These are phyloP conservation scores for Lytechinus variegatus DNA, from an alignment of 35 echinoderm and acorn worm species.

Conservation along the genomic window DNA sequence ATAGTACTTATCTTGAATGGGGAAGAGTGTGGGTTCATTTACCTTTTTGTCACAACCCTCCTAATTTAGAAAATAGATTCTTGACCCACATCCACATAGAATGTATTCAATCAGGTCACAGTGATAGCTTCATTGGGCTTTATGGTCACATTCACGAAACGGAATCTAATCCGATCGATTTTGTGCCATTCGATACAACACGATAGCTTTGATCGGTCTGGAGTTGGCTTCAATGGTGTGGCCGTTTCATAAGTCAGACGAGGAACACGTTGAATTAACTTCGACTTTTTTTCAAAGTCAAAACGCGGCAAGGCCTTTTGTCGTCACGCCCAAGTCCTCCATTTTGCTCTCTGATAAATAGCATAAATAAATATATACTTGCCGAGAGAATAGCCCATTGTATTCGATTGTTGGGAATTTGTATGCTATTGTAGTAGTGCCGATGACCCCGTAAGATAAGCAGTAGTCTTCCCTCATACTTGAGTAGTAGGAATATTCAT, in stretches of 20 bases:
- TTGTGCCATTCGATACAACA: too few relatives aligned
- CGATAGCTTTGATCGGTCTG: too few relatives aligned
- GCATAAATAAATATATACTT: neutral
- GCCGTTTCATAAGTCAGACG: neutral
- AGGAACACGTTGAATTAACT: neutral
- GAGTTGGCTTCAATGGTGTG: too few relatives aligned
- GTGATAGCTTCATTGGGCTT: neutral
- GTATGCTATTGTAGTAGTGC: neutral
- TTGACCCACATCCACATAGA: neutral
- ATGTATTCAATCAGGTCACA: neutral
- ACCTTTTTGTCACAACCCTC: neutral
- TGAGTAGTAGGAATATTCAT: neutral
- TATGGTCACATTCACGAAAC: neutral
- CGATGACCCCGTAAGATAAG: neutral
- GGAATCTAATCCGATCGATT: too few relatives aligned
- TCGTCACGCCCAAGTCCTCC: neutral
- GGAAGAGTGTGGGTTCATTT: neutral
- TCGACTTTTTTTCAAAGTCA: neutral
- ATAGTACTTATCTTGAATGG: neutral
- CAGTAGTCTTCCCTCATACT: neutral
- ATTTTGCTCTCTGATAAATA: neutral
- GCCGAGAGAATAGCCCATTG: neutral
- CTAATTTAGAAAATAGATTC: neutral
- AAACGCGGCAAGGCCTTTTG: neutral
- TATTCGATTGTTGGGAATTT: neutral